These are phyloP conservation scores for Hyperopisus bebe DNA, from an alignment of 2,113 vertebrate species.

Conservation along the genomic window DNA sequence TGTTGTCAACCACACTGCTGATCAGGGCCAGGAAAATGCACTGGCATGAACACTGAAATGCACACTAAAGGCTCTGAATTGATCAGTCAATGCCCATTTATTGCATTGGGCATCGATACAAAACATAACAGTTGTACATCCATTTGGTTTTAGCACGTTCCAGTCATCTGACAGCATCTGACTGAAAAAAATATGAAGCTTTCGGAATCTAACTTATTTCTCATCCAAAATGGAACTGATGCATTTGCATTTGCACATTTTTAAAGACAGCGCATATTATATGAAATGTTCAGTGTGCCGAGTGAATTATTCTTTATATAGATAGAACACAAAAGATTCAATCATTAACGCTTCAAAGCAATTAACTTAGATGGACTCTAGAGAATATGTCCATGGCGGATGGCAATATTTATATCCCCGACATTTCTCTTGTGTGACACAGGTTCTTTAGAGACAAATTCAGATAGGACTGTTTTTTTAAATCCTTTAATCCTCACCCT, in stretches of 20 bases:
- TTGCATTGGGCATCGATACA: not conserved
- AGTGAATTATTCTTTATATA: not conserved
- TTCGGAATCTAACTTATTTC: not conserved
- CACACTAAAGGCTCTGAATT: not conserved
- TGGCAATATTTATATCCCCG: constrained; percentile 19
- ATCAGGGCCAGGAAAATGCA: not conserved
- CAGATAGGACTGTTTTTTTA: constrained; percentile 26
- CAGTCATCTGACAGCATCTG: not conserved
- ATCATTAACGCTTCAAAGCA: constrained; percentile 23
- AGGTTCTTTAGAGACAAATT: constrained; percentile 21
- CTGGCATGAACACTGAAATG: not conserved
- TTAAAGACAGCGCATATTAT: not conserved
- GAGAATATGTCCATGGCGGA: constrained; percentile 6
- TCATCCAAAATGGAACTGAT: not conserved
- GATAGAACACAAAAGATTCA: constrained; percentile 14
- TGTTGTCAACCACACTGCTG: not conserved
- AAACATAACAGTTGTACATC: not conserved
- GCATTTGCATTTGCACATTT: not conserved
- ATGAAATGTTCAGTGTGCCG: not conserved
- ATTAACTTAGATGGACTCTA: constrained; percentile 23
- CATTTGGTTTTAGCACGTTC: not conserved
- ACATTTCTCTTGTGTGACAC: constrained; percentile 22
- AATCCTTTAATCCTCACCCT: constrained; percentile 31
- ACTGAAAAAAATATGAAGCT: not conserved
- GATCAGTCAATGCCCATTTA: not conserved